Percentiles rank a stretch among this genome's conserved stretches.
These are phyloP conservation scores for Aromia moschata DNA, from an alignment of 2,888 invertebrate genomes.

Conservation along the genomic window DNA sequence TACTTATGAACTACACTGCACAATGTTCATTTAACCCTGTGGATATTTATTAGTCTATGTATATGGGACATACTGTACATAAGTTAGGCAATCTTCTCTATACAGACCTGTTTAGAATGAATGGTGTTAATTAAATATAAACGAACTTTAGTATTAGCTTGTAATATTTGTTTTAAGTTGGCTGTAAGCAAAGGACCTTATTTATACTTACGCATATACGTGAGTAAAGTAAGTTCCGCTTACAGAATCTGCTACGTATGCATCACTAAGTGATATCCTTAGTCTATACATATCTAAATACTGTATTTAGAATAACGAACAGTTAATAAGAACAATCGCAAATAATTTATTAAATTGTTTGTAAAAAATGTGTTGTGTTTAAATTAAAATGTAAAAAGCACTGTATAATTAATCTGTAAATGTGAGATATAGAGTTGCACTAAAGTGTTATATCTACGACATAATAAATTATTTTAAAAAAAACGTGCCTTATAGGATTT, in stretches of 20 bases:
- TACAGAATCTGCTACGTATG: background rate
- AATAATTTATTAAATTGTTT: conserved; percentile 33
- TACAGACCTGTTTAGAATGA: background rate
- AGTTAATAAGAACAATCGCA: conserved; percentile 40
- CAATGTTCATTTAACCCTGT: no score
- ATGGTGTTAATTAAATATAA: conserved; percentile 6
- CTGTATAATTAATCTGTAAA: conserved; percentile 27
- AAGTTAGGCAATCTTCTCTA: no score
- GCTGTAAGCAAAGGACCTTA: conserved; percentile 8
- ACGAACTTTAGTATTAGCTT: conserved; percentile 13
- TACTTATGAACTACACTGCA: no score
- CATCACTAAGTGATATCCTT: conserved; percentile 54
- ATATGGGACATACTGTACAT: no score
- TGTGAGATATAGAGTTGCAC: conserved; percentile 31
- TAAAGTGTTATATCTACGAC: conserved; percentile 28
- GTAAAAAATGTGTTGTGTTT: no score
- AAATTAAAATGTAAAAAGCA: conserved; percentile 39
- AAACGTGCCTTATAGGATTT: no score
- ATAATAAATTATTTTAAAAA: conserved; percentile 3
- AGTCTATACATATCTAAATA: conserved; percentile 58
- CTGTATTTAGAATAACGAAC: conserved; percentile 28
- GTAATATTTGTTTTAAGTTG: conserved; percentile 14
- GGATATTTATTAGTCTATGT: no score
- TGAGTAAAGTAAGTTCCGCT: conserved; percentile 7
- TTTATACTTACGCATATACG: conserved; percentile 12